Evolutionary conservation across 2,113 vertebrate genomes (phyloP).

Genomic region (Nesogale talazaci): DNA sequence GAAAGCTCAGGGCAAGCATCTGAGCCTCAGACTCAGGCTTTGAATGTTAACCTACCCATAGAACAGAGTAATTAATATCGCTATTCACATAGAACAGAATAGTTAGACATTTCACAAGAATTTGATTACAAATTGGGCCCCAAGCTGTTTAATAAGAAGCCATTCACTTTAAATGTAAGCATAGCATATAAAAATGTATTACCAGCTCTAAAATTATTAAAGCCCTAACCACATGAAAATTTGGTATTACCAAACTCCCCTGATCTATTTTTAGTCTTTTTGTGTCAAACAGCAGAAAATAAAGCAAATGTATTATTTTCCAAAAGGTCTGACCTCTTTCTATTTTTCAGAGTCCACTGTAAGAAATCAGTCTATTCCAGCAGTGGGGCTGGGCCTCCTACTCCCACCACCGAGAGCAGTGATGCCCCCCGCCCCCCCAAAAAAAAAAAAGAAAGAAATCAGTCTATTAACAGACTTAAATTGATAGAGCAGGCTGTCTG

Average conservation of each 20-base stretch:
- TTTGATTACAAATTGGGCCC: constrained; percentile 12
- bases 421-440: too few species aligned
- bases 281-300: constrained; percentile 12
- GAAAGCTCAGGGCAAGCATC: constrained; percentile 40
- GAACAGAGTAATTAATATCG: constrained; percentile 44
- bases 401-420: too few species aligned
- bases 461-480: constrained; percentile 27
- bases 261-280: neutral
- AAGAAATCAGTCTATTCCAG: neutral
- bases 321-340: constrained; percentile 32
- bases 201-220: constrained; percentile 51
- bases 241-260: neutral
- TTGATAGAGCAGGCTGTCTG: neutral
- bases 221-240: neutral
- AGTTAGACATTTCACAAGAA: constrained; percentile 51
- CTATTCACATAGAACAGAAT: constrained; percentile 35
- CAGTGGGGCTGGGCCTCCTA: too few species aligned
- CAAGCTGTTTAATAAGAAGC: constrained; percentile 48
- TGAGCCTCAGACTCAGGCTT: constrained; percentile 19
- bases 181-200: constrained; percentile 40
- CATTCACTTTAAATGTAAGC: constrained; percentile 32
- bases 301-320: constrained; percentile 16
- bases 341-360: neutral
- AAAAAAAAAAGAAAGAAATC: too few species aligned
- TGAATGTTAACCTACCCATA: constrained; percentile 25